Base-by-base conservation (phyloP, 2,888 invertebrate species). In the Syrista parreyssii region DNA sequence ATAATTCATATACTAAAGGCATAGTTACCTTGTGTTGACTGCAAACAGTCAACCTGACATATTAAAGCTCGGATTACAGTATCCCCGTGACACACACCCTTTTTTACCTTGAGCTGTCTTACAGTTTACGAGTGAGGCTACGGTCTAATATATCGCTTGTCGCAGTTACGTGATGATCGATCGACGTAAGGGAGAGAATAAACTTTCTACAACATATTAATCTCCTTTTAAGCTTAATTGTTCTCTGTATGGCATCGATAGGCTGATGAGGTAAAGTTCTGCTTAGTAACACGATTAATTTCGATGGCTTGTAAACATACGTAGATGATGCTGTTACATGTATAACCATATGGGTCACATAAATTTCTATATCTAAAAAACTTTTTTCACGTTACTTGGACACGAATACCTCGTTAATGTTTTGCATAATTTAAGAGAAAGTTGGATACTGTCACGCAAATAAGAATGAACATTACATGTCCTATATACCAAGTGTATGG, bases 221-320 rank as follows among this genome's bases (percentile, higher is more conserved):
- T 32, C 71, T 71, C 71, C 69, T 69, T 71, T 71, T 31, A 30
- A 71, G 31, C 31, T 71, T 71, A 71, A 71, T 71, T 71, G 71
- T 71, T 71, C 31, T 33, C 3, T 1, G 31, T 12, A 6, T 55
- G 23, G 55, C 23, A 55, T 55, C 23, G 9, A 55, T 55, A 55
- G 55, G 23, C 23, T 2, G 55, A 23, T 9, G 23, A 55, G 23
- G 55, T 2, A 23, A 23, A 55, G 23, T 55, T 55, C 6, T 23
- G 23, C 2, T 55, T 55, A 55, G 55, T 55, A 55, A 55, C 9
- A 55, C 6, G 15, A 40, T 40, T 6, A 55, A 55, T 55, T 55
- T 55, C 55, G 9, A 55, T 55, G 9, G 55, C 2, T 55, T 55
- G 23, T 55, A 55, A 55, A 55, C 9, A 55, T 23, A 55, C 55